A percentile compares a stretch with the other conserved stretches of the same genome.
These are phyloP conservation scores for Pristionchus exspectatus DNA, from an alignment of 2,888 invertebrate genomes.

Conservation along the genomic window DNA sequence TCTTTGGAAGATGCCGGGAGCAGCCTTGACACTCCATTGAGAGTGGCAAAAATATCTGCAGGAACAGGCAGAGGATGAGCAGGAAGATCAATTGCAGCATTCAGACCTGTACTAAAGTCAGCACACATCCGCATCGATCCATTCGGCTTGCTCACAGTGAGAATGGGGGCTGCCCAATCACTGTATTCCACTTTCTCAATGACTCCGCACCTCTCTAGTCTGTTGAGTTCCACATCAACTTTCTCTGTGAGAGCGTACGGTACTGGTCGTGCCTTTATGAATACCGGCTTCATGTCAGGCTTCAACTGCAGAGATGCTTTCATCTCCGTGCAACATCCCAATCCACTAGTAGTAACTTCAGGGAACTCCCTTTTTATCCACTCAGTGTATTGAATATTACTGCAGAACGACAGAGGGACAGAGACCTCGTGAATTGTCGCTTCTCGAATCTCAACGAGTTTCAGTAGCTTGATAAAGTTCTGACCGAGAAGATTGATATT, in stretches of 20 bases:
- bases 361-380: too few relatives aligned
- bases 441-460: too few relatives aligned
- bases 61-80: too few relatives aligned
- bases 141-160: slow-evolving; percentile 59
- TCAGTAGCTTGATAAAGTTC: too few relatives aligned
- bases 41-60: slow-evolving; percentile 65
- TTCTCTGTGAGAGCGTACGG: slow-evolving; percentile 57
- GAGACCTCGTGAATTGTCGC: too few relatives aligned
- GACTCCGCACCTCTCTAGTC: slow-evolving; percentile 58
- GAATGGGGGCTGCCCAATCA: not conserved
- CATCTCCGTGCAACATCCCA: slow-evolving; percentile 58
- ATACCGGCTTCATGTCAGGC: slow-evolving; percentile 58
- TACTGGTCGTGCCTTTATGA: slow-evolving; percentile 60
- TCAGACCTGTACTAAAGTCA: slow-evolving; percentile 61
- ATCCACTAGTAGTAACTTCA: slow-evolving; percentile 30
- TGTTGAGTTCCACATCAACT: slow-evolving; percentile 62
- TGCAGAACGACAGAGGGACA: too few relatives aligned
- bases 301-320: too few relatives aligned
- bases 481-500: too few relatives aligned
- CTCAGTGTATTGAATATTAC: too few relatives aligned
- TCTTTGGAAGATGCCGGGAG: slow-evolving; percentile 67
- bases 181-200: slow-evolving; percentile 54
- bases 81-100: too few relatives aligned
- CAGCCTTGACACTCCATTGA: too few relatives aligned
- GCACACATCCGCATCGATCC: slow-evolving; percentile 60